Conservation (phyloP, 2,888 invertebrate species). For the Andrena camellia region DNA sequence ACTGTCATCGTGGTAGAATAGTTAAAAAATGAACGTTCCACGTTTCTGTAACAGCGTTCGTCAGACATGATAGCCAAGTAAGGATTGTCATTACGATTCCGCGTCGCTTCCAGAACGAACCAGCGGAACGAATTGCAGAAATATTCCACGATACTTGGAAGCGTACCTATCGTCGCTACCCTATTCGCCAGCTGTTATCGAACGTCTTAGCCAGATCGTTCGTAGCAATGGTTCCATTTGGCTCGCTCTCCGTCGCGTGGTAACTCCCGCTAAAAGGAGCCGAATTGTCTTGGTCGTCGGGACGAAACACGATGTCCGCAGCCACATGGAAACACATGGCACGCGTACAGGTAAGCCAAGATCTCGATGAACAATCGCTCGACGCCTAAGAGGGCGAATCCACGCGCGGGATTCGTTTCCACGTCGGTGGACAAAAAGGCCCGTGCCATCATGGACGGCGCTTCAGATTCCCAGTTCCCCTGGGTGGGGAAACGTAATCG, state of each 20-base stretch:
- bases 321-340: not conserved
- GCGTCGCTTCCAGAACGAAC: conserved; percentile 29
- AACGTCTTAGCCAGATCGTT: conserved; percentile 72
- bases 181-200: conserved; percentile 62
- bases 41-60: not conserved
- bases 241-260: conserved; percentile 41
- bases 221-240: conserved; percentile 72
- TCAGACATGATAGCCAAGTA: too few relatives aligned
- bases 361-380: not conserved
- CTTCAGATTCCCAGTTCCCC: not conserved
- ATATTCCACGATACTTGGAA: conserved; percentile 17
- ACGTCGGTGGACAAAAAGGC: conserved; percentile 14
- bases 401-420: not conserved
- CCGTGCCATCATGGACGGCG: conserved; percentile 13
- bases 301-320: conserved; percentile 11
- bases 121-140: conserved; percentile 32
- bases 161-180: conserved; percentile 34
- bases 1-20: too few relatives aligned
- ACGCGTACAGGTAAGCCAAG: not conserved
- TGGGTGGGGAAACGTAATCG: conserved; percentile 63
- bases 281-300: conserved; percentile 32
- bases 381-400: not conserved
- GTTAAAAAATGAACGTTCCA: too few relatives aligned
- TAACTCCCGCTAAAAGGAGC: conserved; percentile 34
- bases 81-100: conserved; percentile 10